Conservation (phyloP, 2,888 invertebrate species). For the Archaeoteleia sp. region DNA sequence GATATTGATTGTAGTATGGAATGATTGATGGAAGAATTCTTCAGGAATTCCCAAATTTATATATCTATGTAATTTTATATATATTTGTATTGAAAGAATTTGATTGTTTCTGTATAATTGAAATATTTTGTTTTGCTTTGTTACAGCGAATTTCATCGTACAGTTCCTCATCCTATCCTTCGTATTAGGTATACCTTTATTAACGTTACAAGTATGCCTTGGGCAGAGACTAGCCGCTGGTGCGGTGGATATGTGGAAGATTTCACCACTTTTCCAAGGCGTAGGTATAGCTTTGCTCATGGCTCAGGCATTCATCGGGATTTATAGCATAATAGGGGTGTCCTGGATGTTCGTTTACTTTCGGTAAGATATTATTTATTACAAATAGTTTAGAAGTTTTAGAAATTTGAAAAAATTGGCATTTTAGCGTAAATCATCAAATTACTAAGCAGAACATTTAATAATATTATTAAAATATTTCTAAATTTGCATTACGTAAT, state of each 20-base stretch:
- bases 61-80: too few species aligned
- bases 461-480: too few species aligned
- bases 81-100: too few species aligned
- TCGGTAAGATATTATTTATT: conserved; percentile 76
- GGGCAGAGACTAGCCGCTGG: conserved; percentile 91
- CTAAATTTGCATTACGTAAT: too few species aligned
- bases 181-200: conserved; percentile 87
- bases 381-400: too few species aligned
- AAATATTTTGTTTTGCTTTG: neutral
- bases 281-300: conserved; percentile 88
- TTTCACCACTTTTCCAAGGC: conserved; percentile 93
- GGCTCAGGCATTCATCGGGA: conserved; percentile 87
- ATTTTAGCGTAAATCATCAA: too few species aligned
- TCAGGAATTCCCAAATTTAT: too few species aligned
- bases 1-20: too few species aligned
- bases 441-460: too few species aligned
- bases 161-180: conserved; percentile 91
- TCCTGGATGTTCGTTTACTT: conserved; percentile 95
- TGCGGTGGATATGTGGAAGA: conserved; percentile 94
- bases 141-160: conserved; percentile 86
- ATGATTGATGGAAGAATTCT: too few species aligned
- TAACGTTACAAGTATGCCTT: conserved; percentile 89
- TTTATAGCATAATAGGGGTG: conserved; percentile 92
- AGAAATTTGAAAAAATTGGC: too few species aligned
- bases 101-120: neutral